Evolutionary conservation across 2,113 vertebrate genomes (phyloP), one percentile per base, ranked within the genome.

Genomic region (Rhinoptilus africanus): DNA sequence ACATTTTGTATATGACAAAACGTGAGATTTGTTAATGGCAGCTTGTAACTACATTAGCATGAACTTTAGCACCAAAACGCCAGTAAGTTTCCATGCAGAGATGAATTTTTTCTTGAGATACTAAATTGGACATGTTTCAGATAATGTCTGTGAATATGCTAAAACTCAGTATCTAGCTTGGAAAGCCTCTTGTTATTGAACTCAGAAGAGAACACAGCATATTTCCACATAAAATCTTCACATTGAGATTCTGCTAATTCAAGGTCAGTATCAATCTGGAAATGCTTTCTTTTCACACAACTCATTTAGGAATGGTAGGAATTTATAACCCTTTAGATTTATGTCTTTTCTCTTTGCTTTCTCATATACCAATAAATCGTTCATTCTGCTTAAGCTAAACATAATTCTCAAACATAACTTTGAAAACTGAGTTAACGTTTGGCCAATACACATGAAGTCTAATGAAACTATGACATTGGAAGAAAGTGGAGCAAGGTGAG

Each of bases 41-140:
- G 10, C 24, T 59, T 22, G 2, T 41, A 50, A 56, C 15, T 62
- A 19, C 0, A 0, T 15, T 62, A 30, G 8, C 2, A 1, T 45
- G 18, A 88, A 56, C 7, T 47, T 64, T 3, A 1, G 53, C 20
- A 45, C 0, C 1, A 53, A 84, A 77, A 30, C 74, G 21, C 37
- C 39, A 35, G 12, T 35, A 86, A 69, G 18, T 34, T 56, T 64
- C 10, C 34, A 51, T 21, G 14, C 19, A 69, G 24, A 60, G 34
- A 45, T 19, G 11, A 67, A 1, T 4, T 51, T 66, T 74, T 69
- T 39, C 21, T 47, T 66, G 21, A 89, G 54, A 74, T 5, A 14
- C 6, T 43, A 62, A 51, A 73, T 5, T 35, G 18, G 12, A 60
- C 3, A 1, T 35, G 8, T 64, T 94, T 96, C 21, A 69, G 34